Base-by-base conservation (phyloP, 2,888 invertebrate genomes). In the Subacronicta megacephala region DNA sequence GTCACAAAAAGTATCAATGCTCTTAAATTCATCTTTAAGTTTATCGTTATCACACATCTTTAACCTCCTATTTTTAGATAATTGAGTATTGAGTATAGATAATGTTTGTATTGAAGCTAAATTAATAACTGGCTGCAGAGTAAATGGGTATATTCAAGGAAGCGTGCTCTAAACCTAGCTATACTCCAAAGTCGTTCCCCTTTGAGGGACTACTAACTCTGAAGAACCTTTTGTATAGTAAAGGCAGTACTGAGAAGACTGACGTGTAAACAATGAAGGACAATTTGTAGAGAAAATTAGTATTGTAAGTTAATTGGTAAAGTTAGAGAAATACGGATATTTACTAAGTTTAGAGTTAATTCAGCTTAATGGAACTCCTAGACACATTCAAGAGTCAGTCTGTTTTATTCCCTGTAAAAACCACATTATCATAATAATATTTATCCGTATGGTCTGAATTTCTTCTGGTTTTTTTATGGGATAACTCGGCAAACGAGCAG, bases 61-160 rank as follows among this genome's bases (percentile, higher is more conserved):
- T 10, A n/a, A 65, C 38, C n/a, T 46, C 33, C 20, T 4, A 29
- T 15, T 35, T 29, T 9, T 12, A 42, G 37, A 17, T 15, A n/a
- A n/a, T n/a, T n/a, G n/a, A n/a, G n/a, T n/a, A n/a, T n/a, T n/a
- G n/a, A n/a, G n/a, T n/a, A n/a, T n/a, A n/a, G n/a, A n/a, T n/a
- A n/a, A 10, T 44, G 18, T 53, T 37, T 18, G 6, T 54, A 49
- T 53, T 40, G 31, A 33, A 58, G 63, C 52, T 63, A 65, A 66
- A 64, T 64, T 64, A 64, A 61, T 61, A n/a, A n/a, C n/a, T 67
- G 67, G 37, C 42, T 55, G 50, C 55, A 61, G 44, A 51, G 29
- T 67, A 50, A 50, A 61, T 51, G 20, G 46, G 46, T 42, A 29
- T 67, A 43, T 47, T 16, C 20, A 31, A 18, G 17, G 36, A 23